Percentiles rank a stretch among this genome's conserved stretches.
Evolutionary conservation across 2,113 vertebrate genomes (phyloP).

Genomic region (Corythoichthys haematopterus): DNA sequence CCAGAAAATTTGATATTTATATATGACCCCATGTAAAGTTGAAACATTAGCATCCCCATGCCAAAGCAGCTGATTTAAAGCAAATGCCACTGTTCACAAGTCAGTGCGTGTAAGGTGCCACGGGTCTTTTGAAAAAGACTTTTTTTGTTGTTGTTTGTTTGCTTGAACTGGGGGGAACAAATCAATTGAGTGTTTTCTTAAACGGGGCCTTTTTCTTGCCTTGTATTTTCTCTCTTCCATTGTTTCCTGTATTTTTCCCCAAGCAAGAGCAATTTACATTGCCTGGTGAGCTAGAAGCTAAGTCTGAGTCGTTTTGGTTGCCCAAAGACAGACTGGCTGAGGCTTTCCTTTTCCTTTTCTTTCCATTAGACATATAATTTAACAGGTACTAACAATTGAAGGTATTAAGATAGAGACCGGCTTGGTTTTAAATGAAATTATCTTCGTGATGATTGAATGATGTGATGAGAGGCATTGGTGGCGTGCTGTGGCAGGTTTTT

Average conservation of each 20-base stretch:
- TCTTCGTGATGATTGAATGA: constrained; percentile 25
- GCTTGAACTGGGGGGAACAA: constrained; percentile 37
- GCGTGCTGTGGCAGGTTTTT: constrained; percentile 70
- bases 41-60: constrained; percentile 38
- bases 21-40: constrained; percentile 43
- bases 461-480: constrained; percentile 39
- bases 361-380: not conserved
- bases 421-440: constrained; percentile 28
- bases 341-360: not conserved
- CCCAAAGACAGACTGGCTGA: constrained; percentile 31
- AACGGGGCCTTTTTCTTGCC: constrained; percentile 38
- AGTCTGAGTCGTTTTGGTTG: constrained; percentile 33
- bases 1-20: constrained; percentile 58
- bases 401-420: not conserved
- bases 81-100: constrained; percentile 31
- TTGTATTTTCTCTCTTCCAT: not conserved
- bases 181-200: constrained; percentile 34
- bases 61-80: constrained; percentile 59
- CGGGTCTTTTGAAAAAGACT: not conserved
- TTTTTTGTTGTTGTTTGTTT: constrained; percentile 3
- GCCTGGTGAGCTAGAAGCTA: constrained; percentile 34
- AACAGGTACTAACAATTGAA: constrained; percentile 11
- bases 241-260: constrained; percentile 1
- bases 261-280: constrained; percentile 10
- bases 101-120: constrained; percentile 1